Conservation (phyloP, 2,888 invertebrate genomes). For the Perizoma affinitatum region DNA sequence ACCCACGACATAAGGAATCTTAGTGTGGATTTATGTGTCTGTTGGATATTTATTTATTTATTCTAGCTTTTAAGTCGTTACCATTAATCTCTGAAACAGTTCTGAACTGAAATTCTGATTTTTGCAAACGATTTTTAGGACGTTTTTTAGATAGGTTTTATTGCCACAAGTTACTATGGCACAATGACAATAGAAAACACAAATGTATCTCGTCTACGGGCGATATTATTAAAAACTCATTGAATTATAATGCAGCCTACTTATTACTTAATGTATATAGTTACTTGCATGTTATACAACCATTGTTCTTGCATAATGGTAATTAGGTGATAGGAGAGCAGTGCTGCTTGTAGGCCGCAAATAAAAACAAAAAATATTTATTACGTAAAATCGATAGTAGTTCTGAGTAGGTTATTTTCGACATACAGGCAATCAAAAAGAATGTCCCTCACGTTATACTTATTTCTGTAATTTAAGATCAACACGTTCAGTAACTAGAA, state of each 20-base stretch:
- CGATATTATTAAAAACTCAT: conserved; percentile 28
- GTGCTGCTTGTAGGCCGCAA: conserved; percentile 2
- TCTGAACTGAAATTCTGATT: too few species aligned
- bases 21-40: too few species aligned
- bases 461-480: conserved; percentile 8
- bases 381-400: conserved; percentile 35
- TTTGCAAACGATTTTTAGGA: too few species aligned
- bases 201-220: too few species aligned
- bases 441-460: conserved; percentile 5
- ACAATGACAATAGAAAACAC: too few species aligned
- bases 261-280: conserved; percentile 20
- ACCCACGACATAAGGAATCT: too few species aligned
- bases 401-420: background rate
- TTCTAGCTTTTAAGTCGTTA: too few species aligned
- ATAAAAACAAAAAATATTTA: conserved; percentile 20
- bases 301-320: conserved; percentile 32
- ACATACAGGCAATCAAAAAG: conserved; percentile 6
- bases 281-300: conserved; percentile 32
- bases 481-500: too few species aligned
- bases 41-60: too few species aligned
- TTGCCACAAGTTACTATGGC: too few species aligned
- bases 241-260: conserved; percentile 14
- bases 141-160: too few species aligned
- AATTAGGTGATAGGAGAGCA: conserved; percentile 33
- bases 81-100: too few species aligned